Conservation (phyloP, 2,113 vertebrate genomes). For the Pungitius pungitius region DNA sequence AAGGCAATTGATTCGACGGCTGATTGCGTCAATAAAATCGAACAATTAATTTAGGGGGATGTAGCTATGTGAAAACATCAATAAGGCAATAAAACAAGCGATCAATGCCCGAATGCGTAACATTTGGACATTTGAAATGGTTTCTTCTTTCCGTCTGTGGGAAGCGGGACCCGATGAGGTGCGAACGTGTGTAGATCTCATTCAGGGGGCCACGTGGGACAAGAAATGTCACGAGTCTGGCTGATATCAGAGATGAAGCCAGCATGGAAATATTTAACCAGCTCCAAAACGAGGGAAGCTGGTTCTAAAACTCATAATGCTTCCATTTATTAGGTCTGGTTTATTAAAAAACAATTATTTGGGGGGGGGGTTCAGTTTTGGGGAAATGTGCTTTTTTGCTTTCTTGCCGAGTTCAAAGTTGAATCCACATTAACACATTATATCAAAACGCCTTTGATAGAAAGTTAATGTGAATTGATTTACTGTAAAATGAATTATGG, state of each 20-base stretch:
- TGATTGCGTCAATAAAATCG: conserved; percentile 14
- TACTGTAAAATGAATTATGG: not conserved
- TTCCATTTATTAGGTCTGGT: not conserved
- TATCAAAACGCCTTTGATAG: not conserved
- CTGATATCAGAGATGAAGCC: conserved; percentile 13
- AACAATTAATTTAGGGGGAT: not conserved
- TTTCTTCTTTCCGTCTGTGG: not conserved
- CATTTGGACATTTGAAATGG: not conserved
- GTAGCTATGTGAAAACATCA: not conserved
- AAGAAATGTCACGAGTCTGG: conserved; percentile 13
- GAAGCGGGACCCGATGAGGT: not conserved
- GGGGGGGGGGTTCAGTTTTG: not conserved
- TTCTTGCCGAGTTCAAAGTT: not conserved
- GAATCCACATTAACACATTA: too few species aligned
- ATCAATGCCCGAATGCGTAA: not conserved
- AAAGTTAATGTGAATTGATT: not conserved
- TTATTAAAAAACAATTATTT: not conserved
- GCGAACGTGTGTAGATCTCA: not conserved
- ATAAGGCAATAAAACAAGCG: not conserved
- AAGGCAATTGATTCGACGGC: conserved; percentile 7
- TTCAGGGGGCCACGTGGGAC: not conserved
- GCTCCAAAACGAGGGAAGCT: not conserved
- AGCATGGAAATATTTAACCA: not conserved
- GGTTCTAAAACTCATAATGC: not conserved
- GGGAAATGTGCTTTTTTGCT: not conserved